Evolutionary conservation across 1,140 invertebrate species (phyloP), one percentile per base, ranked within the genome.

Genomic region (Colletes gigas): DNA sequence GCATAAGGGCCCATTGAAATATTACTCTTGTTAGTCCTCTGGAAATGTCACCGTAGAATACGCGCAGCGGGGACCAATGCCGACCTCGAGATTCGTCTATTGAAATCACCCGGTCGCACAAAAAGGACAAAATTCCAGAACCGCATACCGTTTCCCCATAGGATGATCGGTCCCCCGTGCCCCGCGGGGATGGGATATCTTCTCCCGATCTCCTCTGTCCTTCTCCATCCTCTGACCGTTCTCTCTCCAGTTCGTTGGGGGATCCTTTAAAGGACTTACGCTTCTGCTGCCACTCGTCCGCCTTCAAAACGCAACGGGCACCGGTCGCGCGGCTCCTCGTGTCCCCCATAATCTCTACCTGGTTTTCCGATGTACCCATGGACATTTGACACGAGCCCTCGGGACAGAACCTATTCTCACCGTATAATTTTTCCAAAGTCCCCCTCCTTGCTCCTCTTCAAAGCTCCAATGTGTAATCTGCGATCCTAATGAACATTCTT

Each of bases 41-140:
- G 72, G 74, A 82, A 88, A 82, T 86, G 83, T 88, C 86, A 79
- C 81, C 81, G 76, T 81, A 71, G 77, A 88, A 86, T 84, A 81
- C 83, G 68, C 88, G 60, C 89, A 88, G 88, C 89, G 70, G 89
- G 89, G 76, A 71, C 82, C 84, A 52, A 70, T 68, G 73, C 59
- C 80, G 71, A 76, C 72, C 78, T 86, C 54, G 81, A 86, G 84
- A 86, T 87, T 87, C 85, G 85, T 87, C 85, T 87, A 87, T 87
- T 87, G 85, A 87, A 86, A 87, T 77, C 62, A 87, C 72, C 60
- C 72, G 84, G 78, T 69, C 76, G 70, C 81, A 88, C 81, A 88
- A 87, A 88, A 90, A 90, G 88, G 77, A 90, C 88, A 89, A 89
- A 89, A 92, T 92, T 92, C 90, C 89, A 83, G 74, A 83, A 84